Conservation (phyloP, 2,113 vertebrate species). For the Crotalus helleri region DNA sequence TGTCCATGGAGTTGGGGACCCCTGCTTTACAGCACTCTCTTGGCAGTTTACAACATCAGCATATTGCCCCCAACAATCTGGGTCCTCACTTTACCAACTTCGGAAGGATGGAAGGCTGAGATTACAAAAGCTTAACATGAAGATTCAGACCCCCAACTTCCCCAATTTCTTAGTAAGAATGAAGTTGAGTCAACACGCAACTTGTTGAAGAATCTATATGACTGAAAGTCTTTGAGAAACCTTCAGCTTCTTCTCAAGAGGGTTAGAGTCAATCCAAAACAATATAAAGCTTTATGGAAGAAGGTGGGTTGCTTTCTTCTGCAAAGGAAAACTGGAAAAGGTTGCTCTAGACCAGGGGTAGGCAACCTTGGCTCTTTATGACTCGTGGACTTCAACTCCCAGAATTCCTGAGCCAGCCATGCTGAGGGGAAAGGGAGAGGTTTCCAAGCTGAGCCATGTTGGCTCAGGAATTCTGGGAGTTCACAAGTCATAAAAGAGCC, state of each 20-base stretch:
- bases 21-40: not conserved
- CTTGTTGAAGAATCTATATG: fast-evolving
- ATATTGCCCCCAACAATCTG: not conserved
- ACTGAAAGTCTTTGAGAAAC: constrained; percentile 3
- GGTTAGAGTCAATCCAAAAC: constrained; percentile 42
- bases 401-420: too few species aligned
- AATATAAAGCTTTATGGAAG: constrained; percentile 58
- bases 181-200: not conserved
- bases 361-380: too few species aligned
- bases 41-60: not conserved
- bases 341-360: not conserved
- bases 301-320: constrained; percentile 25
- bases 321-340: constrained; percentile 18
- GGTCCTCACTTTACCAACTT: not conserved
- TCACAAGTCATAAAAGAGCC: too few species aligned
- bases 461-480: too few species aligned
- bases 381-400: too few species aligned
- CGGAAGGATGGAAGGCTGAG: not conserved
- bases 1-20: too few species aligned
- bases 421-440: too few species aligned
- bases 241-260: constrained; percentile 30
- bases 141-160: not conserved
- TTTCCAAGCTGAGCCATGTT: too few species aligned
- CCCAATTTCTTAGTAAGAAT: not conserved
- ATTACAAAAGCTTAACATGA: not conserved